phyloP scores from a whole-genome alignment of 2,113 vertebrate species.

The Erythrocercus mccallii region DNA sequence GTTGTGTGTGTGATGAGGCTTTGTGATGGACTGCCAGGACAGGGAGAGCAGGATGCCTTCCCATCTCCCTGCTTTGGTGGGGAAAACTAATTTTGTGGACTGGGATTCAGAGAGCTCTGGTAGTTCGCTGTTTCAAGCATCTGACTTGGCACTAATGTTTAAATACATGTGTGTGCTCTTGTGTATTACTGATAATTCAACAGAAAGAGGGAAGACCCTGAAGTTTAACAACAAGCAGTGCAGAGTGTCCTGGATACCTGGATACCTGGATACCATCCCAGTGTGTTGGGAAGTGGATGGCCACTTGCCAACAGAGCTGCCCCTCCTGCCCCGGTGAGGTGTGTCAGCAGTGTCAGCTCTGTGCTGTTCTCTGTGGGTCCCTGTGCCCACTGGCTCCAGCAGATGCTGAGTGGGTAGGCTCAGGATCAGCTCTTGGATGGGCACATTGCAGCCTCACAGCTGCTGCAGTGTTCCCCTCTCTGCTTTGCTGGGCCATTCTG shows the following conservation, averaged over 20 bases:
- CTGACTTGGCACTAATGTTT: not conserved
- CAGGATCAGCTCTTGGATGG: not conserved
- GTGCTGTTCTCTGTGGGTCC: fast-evolving
- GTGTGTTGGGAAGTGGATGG: fast-evolving
- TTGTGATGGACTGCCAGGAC: not conserved
- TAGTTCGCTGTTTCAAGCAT: not conserved
- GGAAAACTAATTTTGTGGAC: not conserved
- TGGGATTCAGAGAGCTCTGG: fast-evolving
- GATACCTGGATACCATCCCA: not conserved
- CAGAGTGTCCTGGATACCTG: not conserved
- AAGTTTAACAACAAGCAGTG: not conserved
- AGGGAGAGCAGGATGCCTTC: not conserved
- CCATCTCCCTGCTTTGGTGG: not conserved
- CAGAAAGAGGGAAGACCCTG: not conserved
- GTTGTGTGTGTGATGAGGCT: fast-evolving
- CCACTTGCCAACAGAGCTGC: not conserved
- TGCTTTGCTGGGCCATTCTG: not conserved
- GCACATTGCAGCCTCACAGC: fast-evolving
- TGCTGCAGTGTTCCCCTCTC: not conserved
- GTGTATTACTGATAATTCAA: fast-evolving
- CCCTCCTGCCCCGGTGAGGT: not conserved
- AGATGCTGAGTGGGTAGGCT: not conserved
- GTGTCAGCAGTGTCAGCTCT: not conserved
- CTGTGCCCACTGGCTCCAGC: not conserved
- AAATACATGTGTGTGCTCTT: fast-evolving